Percentiles rank a stretch among this genome's conserved stretches.
phyloP scores from a whole-genome alignment of 1,140 invertebrate species.

The Rhynchophorus ferrugineus region DNA sequence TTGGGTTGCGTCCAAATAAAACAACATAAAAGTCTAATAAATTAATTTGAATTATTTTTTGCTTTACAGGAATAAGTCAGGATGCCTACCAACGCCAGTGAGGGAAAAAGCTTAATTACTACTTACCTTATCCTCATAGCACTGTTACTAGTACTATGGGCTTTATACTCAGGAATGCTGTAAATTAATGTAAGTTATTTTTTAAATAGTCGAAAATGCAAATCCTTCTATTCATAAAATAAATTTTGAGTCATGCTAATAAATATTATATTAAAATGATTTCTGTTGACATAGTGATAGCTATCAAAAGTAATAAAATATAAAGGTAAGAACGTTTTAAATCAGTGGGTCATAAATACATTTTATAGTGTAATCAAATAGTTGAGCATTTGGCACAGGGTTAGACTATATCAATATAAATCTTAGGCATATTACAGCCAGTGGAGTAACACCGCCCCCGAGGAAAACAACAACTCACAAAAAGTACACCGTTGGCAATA shows the following conservation, averaged over 20 bases:
- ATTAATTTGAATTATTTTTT: neutral
- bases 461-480: neutral
- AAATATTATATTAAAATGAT: too few species aligned
- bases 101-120: constrained; percentile 31
- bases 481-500: neutral
- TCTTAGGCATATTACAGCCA: too few species aligned
- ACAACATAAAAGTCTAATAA: neutral
- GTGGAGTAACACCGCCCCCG: neutral
- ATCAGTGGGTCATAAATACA: too few species aligned
- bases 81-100: constrained; percentile 18
- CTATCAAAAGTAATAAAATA: too few species aligned
- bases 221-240: neutral
- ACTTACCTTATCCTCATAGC: constrained; percentile 32
- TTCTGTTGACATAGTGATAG: too few species aligned
- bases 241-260: neutral
- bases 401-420: too few species aligned
- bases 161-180: constrained; percentile 27
- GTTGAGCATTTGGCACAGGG: too few species aligned
- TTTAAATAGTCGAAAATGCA: neutral
- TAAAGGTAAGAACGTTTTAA: too few species aligned
- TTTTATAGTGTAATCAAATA: too few species aligned
- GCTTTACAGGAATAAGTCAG: constrained; percentile 9
- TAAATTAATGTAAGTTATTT: constrained; percentile 17
- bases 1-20: too few species aligned
- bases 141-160: constrained; percentile 28